A percentile compares a stretch with the other conserved stretches of the same genome.
phyloP scores from a whole-genome alignment of 2,797 vertebrate genomes.

The Nannoperca australis region DNA sequence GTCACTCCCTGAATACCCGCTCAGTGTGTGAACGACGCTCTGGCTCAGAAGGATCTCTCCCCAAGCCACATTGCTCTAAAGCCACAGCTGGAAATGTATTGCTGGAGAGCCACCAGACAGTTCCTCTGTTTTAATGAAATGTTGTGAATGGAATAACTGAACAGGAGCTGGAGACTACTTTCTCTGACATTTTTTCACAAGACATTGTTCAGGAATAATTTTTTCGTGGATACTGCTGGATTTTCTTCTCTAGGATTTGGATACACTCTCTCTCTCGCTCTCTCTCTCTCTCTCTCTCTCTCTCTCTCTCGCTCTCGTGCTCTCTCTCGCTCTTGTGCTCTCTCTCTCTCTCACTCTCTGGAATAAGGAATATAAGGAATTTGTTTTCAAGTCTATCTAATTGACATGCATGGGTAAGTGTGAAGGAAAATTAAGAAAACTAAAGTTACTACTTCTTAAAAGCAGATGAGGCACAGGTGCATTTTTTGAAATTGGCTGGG shows the following conservation, averaged over 20 bases:
- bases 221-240: slow-evolving; percentile 75
- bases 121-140: slow-evolving; percentile 61
- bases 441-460: slow-evolving; percentile 14
- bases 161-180: slow-evolving; percentile 59
- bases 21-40: slow-evolving; percentile 83
- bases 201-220: slow-evolving; percentile 71
- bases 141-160: slow-evolving; percentile 75
- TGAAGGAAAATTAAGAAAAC: slow-evolving; percentile 15
- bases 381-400: slow-evolving; percentile 66
- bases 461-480: slow-evolving; percentile 59
- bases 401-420: slow-evolving; percentile 80
- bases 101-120: slow-evolving; percentile 59
- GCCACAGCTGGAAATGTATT: slow-evolving; percentile 78
- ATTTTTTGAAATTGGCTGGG: slow-evolving; percentile 34
- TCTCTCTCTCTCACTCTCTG: slow-evolving; percentile 49
- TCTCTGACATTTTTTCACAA: slow-evolving; percentile 59
- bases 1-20: slow-evolving; percentile 65
- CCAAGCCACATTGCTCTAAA: slow-evolving; percentile 63
- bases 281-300: slow-evolving; percentile 13
- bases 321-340: slow-evolving; percentile 41
- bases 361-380: slow-evolving; percentile 74
- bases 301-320: not conserved
- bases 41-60: slow-evolving; percentile 80
- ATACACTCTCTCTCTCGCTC: slow-evolving; percentile 53
- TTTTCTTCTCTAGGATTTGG: slow-evolving; percentile 73